Evolutionary conservation across 1,140 invertebrate species (phyloP), one percentile per base, ranked within the genome.

Genomic region (Achatina immaculata): DNA sequence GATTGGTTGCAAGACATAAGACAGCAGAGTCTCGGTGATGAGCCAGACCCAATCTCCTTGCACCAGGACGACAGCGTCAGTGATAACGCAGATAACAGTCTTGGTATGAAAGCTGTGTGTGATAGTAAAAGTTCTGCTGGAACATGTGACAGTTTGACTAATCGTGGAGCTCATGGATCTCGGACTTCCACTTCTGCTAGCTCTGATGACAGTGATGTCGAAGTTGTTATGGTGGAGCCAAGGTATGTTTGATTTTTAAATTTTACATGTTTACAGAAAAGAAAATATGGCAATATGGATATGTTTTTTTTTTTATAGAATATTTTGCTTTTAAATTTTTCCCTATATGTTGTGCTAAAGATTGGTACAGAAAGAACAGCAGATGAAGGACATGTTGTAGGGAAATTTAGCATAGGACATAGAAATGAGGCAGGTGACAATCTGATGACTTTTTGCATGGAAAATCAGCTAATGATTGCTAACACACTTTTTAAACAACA

Each of bases 121-220:
- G 31, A 34, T n/a, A 28, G 38, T 7, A 28, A 11, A 9, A 48
- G 71, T 14, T 16, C 9, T 31, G n/a, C 38, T 16, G 71, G 24
- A 21, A 11, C 71, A 40, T 45, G n/a, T 2, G 31, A 34, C 38
- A 2, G 14, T 45, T 40, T 42, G 71, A 38, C 19, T 4, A 42
- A 31, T 38, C 34, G 28, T 38, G 9, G n/a, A 69, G 28, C 42
- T 11, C 51, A 38, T 73, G 14, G 9, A n/a, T 43, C 73, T 48
- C 34, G 45, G 34, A 58, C 73, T 9, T n/a, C n/a, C n/a, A 42
- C 31, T 14, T n/a, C 43, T 16, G 36, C 45, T 16, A 45, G 31
- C 9, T 76, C 73, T 38, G 77, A 79, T 51, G 77, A 79, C 55
- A 79, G 77, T 43, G 77, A 79, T 42, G 77, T 79, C 2, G 77